These are phyloP conservation scores for Sander vitreus DNA, from an alignment of 2,113 vertebrate species.

Conservation along the genomic window DNA sequence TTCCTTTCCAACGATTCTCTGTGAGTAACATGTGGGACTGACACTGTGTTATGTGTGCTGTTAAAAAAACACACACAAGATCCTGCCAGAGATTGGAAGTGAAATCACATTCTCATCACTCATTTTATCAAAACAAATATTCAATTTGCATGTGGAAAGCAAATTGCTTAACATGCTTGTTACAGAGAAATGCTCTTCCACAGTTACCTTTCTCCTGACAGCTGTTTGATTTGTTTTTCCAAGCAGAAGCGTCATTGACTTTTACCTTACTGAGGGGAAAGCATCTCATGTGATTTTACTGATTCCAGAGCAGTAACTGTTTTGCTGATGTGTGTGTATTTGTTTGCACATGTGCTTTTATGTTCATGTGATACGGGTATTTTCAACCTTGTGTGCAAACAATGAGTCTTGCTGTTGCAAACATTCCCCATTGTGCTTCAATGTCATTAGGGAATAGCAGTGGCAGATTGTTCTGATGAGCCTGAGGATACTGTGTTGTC, in stretches of 20 bases:
- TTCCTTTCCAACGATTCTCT: conserved; percentile 16
- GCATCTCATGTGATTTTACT: conserved; percentile 18
- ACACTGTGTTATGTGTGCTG: conserved; percentile 1
- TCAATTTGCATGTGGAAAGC: conserved; percentile 21
- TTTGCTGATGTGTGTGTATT: conserved; percentile 8
- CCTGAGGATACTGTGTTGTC: conserved; percentile 43
- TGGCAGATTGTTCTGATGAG: conserved; percentile 64
- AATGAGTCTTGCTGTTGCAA: conserved; percentile 29
- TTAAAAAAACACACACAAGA: not conserved
- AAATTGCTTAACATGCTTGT: not conserved
- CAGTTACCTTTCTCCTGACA: not conserved
- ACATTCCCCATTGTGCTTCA: conserved; percentile 32
- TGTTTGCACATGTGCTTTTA: not conserved
- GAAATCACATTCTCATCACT: conserved; percentile 25
- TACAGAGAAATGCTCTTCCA: not conserved
- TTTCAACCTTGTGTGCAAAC: conserved; percentile 7
- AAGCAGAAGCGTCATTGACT: conserved; percentile 14
- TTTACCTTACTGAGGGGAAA: conserved; percentile 4
- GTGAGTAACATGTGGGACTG: conserved; percentile 6
- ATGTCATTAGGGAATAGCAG: conserved; percentile 44
- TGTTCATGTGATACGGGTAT: conserved; percentile 11
- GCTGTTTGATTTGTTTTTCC: conserved; percentile 45
- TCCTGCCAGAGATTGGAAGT: conserved; percentile 14
- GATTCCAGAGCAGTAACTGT: not conserved
- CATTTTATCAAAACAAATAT: conserved; percentile 19